A percentile compares a stretch with the other conserved stretches of the same genome.
Conservation (phyloP, 2,888 invertebrate genomes). For the Drosophila histrio region DNA sequence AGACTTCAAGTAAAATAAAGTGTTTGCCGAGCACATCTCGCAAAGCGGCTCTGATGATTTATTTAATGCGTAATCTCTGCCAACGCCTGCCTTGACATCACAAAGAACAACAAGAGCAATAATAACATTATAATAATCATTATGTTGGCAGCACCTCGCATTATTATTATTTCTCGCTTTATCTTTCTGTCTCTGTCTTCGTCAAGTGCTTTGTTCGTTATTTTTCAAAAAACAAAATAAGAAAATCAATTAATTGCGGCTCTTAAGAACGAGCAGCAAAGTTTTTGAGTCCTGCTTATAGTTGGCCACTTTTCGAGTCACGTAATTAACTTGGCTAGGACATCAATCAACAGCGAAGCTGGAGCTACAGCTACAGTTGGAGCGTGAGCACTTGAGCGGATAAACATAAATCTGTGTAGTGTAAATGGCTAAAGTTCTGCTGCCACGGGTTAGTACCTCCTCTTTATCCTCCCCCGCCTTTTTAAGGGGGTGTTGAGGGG, state of each 20-base stretch:
- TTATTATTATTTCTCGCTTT: conserved; percentile 36
- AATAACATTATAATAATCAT: conserved; percentile 67
- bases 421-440: conserved; percentile 67
- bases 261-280: conserved; percentile 48
- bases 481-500: neutral
- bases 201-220: conserved; percentile 59
- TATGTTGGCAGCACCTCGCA: conserved; percentile 52
- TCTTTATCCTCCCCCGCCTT: neutral
- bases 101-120: conserved; percentile 22
- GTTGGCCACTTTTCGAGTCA: conserved; percentile 62
- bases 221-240: conserved; percentile 4
- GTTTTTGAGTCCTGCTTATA: conserved; percentile 52
- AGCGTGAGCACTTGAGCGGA: conserved; percentile 65
- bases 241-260: conserved; percentile 74
- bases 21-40: conserved; percentile 58
- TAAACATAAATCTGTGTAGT: conserved; percentile 73
- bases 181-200: conserved; percentile 7
- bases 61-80: conserved; percentile 78
- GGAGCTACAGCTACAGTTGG: conserved; percentile 13
- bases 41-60: conserved; percentile 67
- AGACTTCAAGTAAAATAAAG: conserved; percentile 61
- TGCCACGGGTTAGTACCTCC: conserved; percentile 35
- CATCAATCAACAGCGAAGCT: conserved; percentile 67
- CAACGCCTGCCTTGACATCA: conserved; percentile 56
- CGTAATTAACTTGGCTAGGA: conserved; percentile 74